Conservation (phyloP, 2,888 invertebrate genomes). For the Danaus chrysippus region DNA sequence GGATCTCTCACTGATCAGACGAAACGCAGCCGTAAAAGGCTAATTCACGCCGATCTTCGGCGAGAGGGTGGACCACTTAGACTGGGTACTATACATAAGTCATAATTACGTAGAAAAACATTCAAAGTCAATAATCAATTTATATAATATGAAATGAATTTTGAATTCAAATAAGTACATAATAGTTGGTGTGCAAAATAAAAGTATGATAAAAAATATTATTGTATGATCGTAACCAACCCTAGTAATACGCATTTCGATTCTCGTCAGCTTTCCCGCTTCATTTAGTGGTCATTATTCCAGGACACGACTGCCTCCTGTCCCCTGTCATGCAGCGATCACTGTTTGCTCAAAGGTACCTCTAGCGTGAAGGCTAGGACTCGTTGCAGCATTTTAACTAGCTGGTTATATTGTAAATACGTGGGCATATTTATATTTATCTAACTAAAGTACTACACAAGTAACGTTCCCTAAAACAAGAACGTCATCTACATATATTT, state of each 20-base stretch:
- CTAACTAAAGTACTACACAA: neutral
- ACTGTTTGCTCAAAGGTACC: slow-evolving; percentile 13
- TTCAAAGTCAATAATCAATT: too few relatives aligned
- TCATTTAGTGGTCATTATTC: slow-evolving; percentile 66
- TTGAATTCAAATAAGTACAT: too few relatives aligned
- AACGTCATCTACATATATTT: neutral
- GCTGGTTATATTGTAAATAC: neutral
- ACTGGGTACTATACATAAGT: too few relatives aligned
- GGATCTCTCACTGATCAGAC: too few relatives aligned
- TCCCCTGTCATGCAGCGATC: slow-evolving; percentile 29
- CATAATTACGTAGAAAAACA: too few relatives aligned
- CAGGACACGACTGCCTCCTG: slow-evolving; percentile 44
- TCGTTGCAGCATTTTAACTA: slow-evolving; percentile 9
- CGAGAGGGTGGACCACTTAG: too few relatives aligned
- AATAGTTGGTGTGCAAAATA: too few relatives aligned
- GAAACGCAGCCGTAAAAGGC: too few relatives aligned
- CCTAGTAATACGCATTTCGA: slow-evolving; percentile 39
- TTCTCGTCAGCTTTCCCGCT: slow-evolving; percentile 48
- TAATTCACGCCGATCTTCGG: too few relatives aligned
- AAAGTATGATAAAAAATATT: slow-evolving; percentile 18
- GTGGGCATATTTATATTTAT: neutral
- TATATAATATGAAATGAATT: too few relatives aligned
- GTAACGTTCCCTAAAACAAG: neutral
- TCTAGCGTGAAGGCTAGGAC: neutral
- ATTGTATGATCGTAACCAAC: slow-evolving; percentile 18